These are phyloP conservation scores for Sarcophaga bullata DNA, from an alignment of 1,140 invertebrate species.

Conservation along the genomic window DNA sequence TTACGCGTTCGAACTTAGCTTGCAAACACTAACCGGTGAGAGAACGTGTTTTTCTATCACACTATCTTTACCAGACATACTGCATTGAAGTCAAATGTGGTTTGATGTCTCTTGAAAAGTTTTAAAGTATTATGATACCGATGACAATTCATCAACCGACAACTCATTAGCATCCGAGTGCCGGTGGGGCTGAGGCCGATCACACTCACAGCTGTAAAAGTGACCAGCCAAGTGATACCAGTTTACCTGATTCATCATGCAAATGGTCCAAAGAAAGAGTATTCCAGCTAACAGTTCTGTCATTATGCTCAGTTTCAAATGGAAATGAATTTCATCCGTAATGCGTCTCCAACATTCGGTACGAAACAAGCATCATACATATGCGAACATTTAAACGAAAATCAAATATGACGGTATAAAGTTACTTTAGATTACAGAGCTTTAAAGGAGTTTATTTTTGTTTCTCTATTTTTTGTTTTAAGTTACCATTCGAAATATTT, in stretches of 20 bases:
- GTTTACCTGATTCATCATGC: slow-evolving; percentile 59
- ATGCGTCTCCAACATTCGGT: not conserved
- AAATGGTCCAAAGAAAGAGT: slow-evolving; percentile 66
- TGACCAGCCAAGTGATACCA: slow-evolving; percentile 55
- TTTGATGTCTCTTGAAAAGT: too few species aligned
- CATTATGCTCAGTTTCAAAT: not conserved
- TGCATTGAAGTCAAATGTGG: too few species aligned
- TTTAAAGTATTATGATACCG: too few species aligned
- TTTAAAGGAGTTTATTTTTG: not conserved
- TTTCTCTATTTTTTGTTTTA: too few species aligned
- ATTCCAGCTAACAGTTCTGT: slow-evolving; percentile 61
- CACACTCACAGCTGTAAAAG: slow-evolving; percentile 41
- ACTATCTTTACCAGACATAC: too few species aligned
- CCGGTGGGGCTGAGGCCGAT: slow-evolving; percentile 41
- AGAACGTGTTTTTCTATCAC: too few species aligned
- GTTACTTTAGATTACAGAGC: slow-evolving; percentile 15
- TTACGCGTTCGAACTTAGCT: too few species aligned
- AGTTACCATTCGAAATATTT: too few species aligned
- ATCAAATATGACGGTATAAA: slow-evolving; percentile 15
- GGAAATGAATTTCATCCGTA: not conserved
- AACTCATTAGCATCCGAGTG: slow-evolving; percentile 21
- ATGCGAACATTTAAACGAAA: not conserved
- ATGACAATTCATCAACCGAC: too few species aligned
- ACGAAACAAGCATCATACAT: not conserved
- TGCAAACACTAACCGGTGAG: too few species aligned